Conservation (phyloP, 2,888 invertebrate species). For the Conistra vaccinii region DNA sequence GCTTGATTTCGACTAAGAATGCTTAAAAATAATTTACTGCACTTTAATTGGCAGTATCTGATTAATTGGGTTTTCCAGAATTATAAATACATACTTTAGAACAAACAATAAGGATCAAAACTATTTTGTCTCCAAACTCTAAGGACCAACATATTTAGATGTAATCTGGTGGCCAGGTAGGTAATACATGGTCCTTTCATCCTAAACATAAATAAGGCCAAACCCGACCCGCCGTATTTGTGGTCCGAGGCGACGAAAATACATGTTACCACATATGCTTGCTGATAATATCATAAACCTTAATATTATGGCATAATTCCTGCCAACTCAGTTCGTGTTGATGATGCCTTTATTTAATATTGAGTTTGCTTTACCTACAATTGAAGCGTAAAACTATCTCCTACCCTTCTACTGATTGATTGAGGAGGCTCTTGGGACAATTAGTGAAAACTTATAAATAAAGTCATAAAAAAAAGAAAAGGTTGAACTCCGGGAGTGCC, state of each 20-base stretch:
- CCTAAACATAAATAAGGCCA: slow-evolving; percentile 11
- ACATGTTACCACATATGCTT: slow-evolving; percentile 21
- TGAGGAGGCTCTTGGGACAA: neutral
- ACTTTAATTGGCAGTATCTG: too few species aligned
- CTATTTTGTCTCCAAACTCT: neutral
- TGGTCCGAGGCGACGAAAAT: slow-evolving; percentile 36
- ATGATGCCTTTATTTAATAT: neutral
- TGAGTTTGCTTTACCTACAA: neutral
- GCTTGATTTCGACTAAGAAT: too few species aligned
- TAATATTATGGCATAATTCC: slow-evolving; percentile 33
- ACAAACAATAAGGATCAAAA: neutral
- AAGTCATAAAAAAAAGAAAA: neutral
- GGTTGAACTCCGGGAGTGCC: too few species aligned
- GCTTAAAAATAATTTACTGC: too few species aligned
- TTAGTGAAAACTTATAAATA: neutral
- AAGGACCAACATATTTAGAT: neutral
- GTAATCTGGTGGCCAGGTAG: neutral
- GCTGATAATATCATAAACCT: slow-evolving; percentile 28
- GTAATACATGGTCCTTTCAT: slow-evolving; percentile 14
- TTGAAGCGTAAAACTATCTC: neutral
- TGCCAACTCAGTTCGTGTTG: neutral
- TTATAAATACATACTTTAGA: neutral
- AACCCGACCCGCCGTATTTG: slow-evolving; percentile 25
- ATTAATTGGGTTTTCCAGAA: too few species aligned
- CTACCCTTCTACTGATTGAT: neutral